Percentiles rank a stretch among this genome's conserved stretches.
Conservation (phyloP, 37 sponge, comb jelly and placozoan species). For the Bolinopsis microptera region DNA sequence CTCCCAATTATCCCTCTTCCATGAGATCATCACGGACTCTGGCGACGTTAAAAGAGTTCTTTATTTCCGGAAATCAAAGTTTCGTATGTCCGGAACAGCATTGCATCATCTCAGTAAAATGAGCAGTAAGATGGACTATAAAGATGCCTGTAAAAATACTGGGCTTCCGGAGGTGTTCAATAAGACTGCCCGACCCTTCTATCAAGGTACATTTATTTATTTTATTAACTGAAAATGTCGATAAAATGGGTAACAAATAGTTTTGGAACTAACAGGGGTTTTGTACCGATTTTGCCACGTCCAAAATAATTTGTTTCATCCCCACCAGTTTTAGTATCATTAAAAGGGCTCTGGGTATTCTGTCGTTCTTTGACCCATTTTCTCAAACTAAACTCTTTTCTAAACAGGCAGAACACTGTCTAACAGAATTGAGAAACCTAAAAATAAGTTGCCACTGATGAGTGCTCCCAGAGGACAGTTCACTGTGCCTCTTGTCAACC, state of each 20-base stretch:
- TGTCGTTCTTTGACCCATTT: too few relatives aligned
- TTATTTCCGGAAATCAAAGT: constrained; percentile 43
- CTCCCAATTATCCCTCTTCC: constrained; percentile 27
- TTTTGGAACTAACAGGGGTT: too few relatives aligned
- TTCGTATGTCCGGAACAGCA: constrained; percentile 1
- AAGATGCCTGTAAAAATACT: not conserved
- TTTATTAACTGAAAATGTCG: not conserved
- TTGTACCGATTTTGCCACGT: too few relatives aligned
- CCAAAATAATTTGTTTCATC: too few relatives aligned
- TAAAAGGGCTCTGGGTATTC: too few relatives aligned
- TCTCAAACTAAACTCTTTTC: too few relatives aligned
- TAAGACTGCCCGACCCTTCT: not conserved
- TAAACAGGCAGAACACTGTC: not conserved
- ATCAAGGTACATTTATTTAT: not conserved
- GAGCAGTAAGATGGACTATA: not conserved
- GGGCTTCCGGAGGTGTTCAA: not conserved
- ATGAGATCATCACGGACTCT: constrained; percentile 5
- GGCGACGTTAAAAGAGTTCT: not conserved
- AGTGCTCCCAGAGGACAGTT: not conserved
- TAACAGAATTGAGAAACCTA: not conserved
- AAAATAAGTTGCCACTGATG: not conserved
- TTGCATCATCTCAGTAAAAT: not conserved
- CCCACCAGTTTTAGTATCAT: too few relatives aligned
- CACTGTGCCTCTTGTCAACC: not conserved
- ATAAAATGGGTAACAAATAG: not conserved